A percentile compares a stretch with the other conserved stretches of the same genome.
phyloP scores from a whole-genome alignment of 2,113 vertebrate species.

The Grus americana region DNA sequence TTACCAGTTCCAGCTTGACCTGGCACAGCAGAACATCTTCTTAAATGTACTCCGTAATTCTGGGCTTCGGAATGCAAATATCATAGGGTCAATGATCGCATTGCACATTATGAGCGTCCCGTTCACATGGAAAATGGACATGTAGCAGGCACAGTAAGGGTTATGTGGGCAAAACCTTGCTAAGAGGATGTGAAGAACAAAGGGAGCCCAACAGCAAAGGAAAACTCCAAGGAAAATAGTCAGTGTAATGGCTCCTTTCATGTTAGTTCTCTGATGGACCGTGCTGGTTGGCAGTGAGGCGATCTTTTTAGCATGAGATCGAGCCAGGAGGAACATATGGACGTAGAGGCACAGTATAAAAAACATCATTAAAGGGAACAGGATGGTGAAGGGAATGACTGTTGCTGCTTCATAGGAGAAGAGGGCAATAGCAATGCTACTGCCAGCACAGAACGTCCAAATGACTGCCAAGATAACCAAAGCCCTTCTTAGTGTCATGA shows the following conservation, averaged over 20 bases:
- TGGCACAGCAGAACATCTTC: constrained; percentile 82
- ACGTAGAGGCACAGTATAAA: constrained; percentile 89
- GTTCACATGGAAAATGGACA: constrained; percentile 90
- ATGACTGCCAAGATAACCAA: constrained; percentile 73
- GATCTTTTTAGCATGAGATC: constrained; percentile 84
- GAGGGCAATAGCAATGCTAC: constrained; percentile 80
- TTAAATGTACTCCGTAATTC: constrained; percentile 86
- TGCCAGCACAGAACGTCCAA: constrained; percentile 83
- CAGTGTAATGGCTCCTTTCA: constrained; percentile 87
- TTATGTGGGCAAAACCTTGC: constrained; percentile 87
- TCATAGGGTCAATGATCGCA: constrained; percentile 89
- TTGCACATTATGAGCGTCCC: constrained; percentile 90
- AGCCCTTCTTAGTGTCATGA: constrained; percentile 85
- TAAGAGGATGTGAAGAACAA: constrained; percentile 89
- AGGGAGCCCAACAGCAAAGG: constrained; percentile 91
- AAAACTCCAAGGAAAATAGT: constrained; percentile 93
- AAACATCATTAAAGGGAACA: constrained; percentile 84
- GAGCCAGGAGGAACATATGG: constrained; percentile 92
- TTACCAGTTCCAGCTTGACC: constrained; percentile 26
- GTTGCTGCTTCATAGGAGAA: constrained; percentile 82
- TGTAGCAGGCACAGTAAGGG: constrained; percentile 94
- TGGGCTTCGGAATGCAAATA: constrained; percentile 91
- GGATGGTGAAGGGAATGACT: constrained; percentile 82
- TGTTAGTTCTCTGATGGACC: constrained; percentile 71
- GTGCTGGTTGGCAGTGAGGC: constrained; percentile 72